Base-by-base conservation (phyloP, 1,140 invertebrate genomes). In the Nautilus pompilius region DNA sequence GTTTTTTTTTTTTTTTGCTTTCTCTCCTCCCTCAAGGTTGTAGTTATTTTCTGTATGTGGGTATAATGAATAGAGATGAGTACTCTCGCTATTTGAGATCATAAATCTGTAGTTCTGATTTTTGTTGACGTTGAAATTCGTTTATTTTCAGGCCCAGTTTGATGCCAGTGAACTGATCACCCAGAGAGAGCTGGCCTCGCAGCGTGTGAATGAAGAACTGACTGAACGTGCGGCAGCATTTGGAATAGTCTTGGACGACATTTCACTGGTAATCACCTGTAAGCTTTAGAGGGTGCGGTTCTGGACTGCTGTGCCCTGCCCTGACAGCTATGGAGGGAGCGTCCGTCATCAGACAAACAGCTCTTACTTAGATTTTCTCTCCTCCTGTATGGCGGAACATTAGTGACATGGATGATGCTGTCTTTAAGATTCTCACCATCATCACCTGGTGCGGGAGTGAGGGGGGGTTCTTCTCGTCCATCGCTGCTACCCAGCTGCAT, bases 141-240 rank as follows among this genome's bases (percentile, higher is more conserved):
- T n/a, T n/a, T n/a, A n/a, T 30, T 66, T 75, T 33, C 68, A 82
- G 78, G 97, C 98, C 55, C 96, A 99, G 79, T 99, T 98, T 87
- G 97, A 99, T 89, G 98, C 98, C 70, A 93, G 95, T 72, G 98
- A 99, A 86, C 86, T 99, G 70, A 99, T 99, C 76, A 99, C 97
- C 57, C 96, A 99, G 84, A 88, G 98, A 89, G 97, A 99, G 84
- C 82, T 96, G 56, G 97, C 99, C 0, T 99, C 96, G 59, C 92
- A 96, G 80, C 93, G 87, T 90, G 87, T 99, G 3, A 96, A 88
- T 72, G 93, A 98, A 76, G 92, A 93, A 72, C 84, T 99, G 51
- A 97, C 90, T 15, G 91, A 97, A 66, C 88, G 98, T 84, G 95
- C 96, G 28, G 82, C 86, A 41, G 93, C 98, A 72, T 99, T 99